Base-by-base conservation (phyloP, 2,888 invertebrate genomes). In the Phyllotreta cruciferae region DNA sequence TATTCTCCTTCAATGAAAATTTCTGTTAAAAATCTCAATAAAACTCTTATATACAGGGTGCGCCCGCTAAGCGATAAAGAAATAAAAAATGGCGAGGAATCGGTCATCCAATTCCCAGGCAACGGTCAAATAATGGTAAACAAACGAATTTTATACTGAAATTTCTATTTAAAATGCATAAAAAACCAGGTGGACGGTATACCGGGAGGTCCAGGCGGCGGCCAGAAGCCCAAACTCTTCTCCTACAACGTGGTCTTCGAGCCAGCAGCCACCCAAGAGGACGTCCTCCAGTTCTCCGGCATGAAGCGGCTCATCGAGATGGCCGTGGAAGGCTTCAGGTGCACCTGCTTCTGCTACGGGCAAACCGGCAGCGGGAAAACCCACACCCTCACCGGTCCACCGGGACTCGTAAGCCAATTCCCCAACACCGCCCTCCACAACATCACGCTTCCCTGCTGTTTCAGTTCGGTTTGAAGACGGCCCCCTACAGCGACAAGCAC, bases 331-430 rank as follows among this genome's bases (percentile, higher is more conserved):
- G 97, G 97, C 14, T 97, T 95, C 80, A 91, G 93, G 36, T 94
- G 95, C 77, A 97, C 97, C 0, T 93, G 92, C 34, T 94, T 97
- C 82, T 97, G 97, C 78, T 97, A 97, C 81, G 97, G 97, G 1
- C 97, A 97, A 83, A 97, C 97, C 0, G 96, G 97, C 45, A 95
- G 95, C 71, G 97, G 97, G 4, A 97, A 97, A 83, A 97, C 97
- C 0, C 96, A 96, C 79, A 97, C 97, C 0, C 86, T 97, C 60
- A 96, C 96, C 0, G 97, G 97, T 67, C 93, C 93, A 8, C 94
- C 94, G 0, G 90, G 91, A 72, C 81, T 94, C 83, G 94, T 94
- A 80, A 84, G 85, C 78, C 9, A 47, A 55, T 35, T 42, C 9
- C 36, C 11, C 36, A n/a, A n/a, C n/a, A n/a, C 6, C 11, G 38